Evolutionary conservation across 2,113 vertebrate species (phyloP).

Genomic region (Ariopsis seemanni): DNA sequence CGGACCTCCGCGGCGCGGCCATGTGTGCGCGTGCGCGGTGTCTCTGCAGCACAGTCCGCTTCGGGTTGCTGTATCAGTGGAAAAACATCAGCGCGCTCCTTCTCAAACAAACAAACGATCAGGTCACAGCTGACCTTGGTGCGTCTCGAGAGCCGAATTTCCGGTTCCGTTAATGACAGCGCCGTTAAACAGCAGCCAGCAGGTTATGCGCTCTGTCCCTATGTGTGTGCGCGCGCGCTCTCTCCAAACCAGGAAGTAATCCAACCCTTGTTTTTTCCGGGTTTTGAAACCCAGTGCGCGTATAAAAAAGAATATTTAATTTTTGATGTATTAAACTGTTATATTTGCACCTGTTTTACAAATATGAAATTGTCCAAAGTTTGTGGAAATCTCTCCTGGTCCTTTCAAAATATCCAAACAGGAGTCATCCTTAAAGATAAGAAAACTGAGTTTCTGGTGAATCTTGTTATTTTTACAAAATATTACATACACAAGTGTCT

Average conservation of each 20-base stretch:
- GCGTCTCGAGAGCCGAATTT: background rate
- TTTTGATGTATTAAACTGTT: too few species aligned
- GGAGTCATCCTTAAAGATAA: too few species aligned
- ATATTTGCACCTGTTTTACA: too few species aligned
- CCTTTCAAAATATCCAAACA: too few species aligned
- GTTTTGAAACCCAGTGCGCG: background rate
- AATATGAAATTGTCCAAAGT: too few species aligned
- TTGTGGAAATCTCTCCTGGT: too few species aligned
- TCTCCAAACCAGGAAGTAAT: conserved; percentile 9
- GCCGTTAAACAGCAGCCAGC: background rate
- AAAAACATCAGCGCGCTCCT: background rate
- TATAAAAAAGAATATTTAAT: too few species aligned
- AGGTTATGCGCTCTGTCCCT: background rate
- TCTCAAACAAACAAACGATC: background rate
- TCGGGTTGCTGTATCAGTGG: background rate
- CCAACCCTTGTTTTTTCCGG: background rate
- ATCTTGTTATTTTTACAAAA: too few species aligned
- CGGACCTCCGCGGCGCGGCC: background rate
- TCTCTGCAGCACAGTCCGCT: background rate
- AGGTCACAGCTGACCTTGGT: background rate
- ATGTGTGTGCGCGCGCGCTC: too few species aligned
- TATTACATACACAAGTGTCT: too few species aligned
- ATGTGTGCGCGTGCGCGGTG: background rate
- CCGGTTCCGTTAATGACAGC: background rate
- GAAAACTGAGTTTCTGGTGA: too few species aligned